phyloP scores from a whole-genome alignment of 2,113 vertebrate species.

The Bombycilla garrulus region DNA sequence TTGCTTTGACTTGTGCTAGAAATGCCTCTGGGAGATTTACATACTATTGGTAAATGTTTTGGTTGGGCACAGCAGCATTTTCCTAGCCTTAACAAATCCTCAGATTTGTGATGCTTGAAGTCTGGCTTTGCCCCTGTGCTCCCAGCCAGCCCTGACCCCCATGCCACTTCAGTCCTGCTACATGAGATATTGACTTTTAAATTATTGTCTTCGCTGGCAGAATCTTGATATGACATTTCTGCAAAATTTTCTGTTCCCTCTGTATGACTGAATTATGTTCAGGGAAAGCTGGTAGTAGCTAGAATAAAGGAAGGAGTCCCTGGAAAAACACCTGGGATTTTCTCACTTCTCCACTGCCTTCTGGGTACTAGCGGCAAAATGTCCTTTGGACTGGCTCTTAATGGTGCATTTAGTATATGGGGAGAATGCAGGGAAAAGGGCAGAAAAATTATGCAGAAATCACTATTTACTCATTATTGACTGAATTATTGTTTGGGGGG shows the following conservation, averaged over 20 bases:
- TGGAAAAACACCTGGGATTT: neutral
- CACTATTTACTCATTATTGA: neutral
- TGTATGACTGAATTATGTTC: neutral
- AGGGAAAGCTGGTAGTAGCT: neutral
- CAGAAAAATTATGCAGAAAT: neutral
- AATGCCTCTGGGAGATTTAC: neutral
- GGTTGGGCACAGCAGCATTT: neutral
- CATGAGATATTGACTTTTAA: neutral
- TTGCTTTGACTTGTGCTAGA: neutral
- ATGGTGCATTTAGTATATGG: neutral
- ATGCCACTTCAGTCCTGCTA: rapidly evolving
- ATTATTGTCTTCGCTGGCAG: neutral
- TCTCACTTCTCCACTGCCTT: neutral
- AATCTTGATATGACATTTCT: neutral
- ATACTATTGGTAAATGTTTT: neutral
- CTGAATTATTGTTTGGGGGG: neutral
- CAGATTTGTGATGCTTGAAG: neutral
- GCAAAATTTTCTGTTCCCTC: neutral
- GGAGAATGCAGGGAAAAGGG: neutral
- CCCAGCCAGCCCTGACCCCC: neutral
- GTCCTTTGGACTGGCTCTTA: neutral
- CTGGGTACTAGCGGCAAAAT: neutral
- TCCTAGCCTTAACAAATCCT: neutral
- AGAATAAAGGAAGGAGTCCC: neutral
- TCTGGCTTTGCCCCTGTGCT: neutral